Base-by-base conservation (phyloP, 2,113 vertebrate species). In the Galbula dea region DNA sequence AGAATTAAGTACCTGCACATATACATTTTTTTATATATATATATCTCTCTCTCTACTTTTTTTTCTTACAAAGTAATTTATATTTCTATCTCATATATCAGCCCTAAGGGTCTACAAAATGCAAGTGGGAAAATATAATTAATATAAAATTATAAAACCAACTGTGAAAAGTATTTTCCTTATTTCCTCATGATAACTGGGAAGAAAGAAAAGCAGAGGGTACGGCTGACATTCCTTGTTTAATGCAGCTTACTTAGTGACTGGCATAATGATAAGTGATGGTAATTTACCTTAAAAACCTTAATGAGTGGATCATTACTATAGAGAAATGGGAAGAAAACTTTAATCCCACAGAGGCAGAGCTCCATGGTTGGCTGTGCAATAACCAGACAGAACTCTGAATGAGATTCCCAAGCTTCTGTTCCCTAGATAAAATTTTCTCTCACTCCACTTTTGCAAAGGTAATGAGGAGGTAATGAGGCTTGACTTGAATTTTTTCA, bases 391-490 rank as follows among this genome's bases (percentile, higher is more conserved):
- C 98, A 96, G 97, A 97, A 96, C 95, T 96, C 97, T 97, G 97
- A 89, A 96, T 97, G 97, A 92, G 97, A 98, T 98, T 98, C 98
- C 97, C 98, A 97, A 97, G 97, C 97, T 98, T 95, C 96, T 95
- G 97, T 96, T 97, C 96, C 97, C 97, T 97, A 96, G 96, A 96
- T 96, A 97, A 96, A 97, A 97, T 96, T 97, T 90, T 97, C 97
- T 97, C 97, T 97, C 98, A 97, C 98, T 98, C 97, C 98, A 97
- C 97, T 97, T 98, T 98, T 97, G 98, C 98, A 98, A 98, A 98
- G 98, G 98, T 98, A 99, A 99, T 98, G 98, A 98, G 98, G 98
- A 98, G 96, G 98, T 99, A 98, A 98, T 98, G 98, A 99, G 98
- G 98, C 98, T 98, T 98, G 98, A 98, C 98, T 98, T 95, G 98